These are phyloP conservation scores for Sminthurides aquaticus DNA, from an alignment of 2,888 invertebrate genomes.

Conservation along the genomic window DNA sequence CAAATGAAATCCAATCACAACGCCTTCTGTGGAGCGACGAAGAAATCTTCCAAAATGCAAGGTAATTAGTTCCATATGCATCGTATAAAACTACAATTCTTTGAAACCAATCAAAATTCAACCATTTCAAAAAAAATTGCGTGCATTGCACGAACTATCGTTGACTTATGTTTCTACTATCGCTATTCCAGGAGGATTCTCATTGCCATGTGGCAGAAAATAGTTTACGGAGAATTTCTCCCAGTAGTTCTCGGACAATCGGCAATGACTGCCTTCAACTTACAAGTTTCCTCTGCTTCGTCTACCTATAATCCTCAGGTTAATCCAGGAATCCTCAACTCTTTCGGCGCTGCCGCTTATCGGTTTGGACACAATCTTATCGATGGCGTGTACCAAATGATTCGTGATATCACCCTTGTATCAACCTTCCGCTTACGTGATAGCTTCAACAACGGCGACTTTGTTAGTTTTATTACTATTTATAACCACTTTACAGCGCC, in stretches of 20 bases:
- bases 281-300: constrained; percentile 22
- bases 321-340: constrained; percentile 36
- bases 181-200: constrained; percentile 29
- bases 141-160: too few species aligned
- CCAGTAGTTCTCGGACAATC: constrained; percentile 36
- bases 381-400: constrained; percentile 37
- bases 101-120: too few species aligned
- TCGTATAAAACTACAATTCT: too few species aligned
- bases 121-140: too few species aligned
- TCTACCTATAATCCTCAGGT: constrained; percentile 32
- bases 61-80: background rate
- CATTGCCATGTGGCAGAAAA: constrained; percentile 39
- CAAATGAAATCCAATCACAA: constrained; percentile 30
- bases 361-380: constrained; percentile 38
- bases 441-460: constrained; percentile 31
- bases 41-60: constrained; percentile 38
- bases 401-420: constrained; percentile 29
- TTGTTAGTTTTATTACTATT: too few species aligned
- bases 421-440: constrained; percentile 32
- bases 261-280: constrained; percentile 30
- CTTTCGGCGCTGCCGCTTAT: constrained; percentile 39
- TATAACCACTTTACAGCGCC: too few species aligned
- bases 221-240: constrained; percentile 39
- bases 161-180: too few species aligned
- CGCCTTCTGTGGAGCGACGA: constrained; percentile 38